Percentiles rank a stretch among this genome's conserved stretches.
Evolutionary conservation across 2,888 invertebrate genomes (phyloP).

Genomic region (Meghimatium bilineatum): DNA sequence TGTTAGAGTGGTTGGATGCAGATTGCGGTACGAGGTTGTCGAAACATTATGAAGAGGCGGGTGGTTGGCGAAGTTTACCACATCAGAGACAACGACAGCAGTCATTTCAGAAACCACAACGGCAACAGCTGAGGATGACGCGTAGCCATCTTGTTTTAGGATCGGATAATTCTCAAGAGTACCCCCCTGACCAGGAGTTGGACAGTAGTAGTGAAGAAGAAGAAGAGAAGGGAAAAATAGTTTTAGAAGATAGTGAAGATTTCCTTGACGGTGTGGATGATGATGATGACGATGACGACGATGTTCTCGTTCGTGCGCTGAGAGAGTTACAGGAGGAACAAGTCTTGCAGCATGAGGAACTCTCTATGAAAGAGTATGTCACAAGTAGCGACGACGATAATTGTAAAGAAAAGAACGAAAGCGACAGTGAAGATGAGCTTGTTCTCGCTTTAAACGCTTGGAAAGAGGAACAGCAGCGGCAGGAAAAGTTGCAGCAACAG

Average conservation of each 20-base stretch:
- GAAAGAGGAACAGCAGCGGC: conserved; percentile 40
- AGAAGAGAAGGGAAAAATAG: background rate
- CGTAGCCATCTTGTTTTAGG: conserved; percentile 10
- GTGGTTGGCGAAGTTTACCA: conserved; percentile 39
- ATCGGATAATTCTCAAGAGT: conserved; percentile 10
- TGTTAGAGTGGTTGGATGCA: conserved; percentile 45
- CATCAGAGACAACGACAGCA: background rate
- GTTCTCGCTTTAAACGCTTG: conserved; percentile 38
- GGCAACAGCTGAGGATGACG: conserved; percentile 27
- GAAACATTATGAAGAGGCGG: conserved; percentile 41
- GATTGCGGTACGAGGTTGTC: conserved; percentile 42
- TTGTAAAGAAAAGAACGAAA: background rate
- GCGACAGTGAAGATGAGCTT: conserved; percentile 43
- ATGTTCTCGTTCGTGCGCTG: conserved; percentile 17
- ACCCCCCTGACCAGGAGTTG: conserved; percentile 6
- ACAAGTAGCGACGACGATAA: conserved; percentile 41
- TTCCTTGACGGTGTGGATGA: conserved; percentile 8
- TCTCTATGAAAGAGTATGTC: conserved; percentile 46
- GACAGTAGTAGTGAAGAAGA: conserved; percentile 1
- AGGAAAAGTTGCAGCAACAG: conserved; percentile 7
- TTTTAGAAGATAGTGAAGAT: conserved; percentile 32
- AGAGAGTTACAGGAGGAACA: conserved; percentile 38
- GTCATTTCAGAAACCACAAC: background rate
- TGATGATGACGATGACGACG: conserved; percentile 36
- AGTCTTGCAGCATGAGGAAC: conserved; percentile 2